Percentiles rank a stretch among this genome's conserved stretches.
Conservation (phyloP, 2,113 vertebrate genomes). For the Manacus vitellinus region DNA sequence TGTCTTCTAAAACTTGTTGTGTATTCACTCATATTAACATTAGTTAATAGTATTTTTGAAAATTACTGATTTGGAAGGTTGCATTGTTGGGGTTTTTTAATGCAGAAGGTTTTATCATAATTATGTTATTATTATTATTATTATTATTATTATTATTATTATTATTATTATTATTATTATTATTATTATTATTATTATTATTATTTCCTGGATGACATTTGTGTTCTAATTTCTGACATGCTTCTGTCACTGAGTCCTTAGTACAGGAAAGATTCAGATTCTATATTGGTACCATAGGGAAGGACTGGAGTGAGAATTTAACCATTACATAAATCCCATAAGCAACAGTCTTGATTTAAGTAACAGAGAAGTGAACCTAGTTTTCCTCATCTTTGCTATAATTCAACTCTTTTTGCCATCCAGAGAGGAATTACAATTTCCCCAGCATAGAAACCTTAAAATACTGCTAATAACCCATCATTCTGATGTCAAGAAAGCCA, state of each 20-base stretch:
- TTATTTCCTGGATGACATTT: background rate
- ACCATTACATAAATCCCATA: background rate
- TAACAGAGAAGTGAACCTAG: background rate
- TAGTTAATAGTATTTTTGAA: background rate
- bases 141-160: background rate
- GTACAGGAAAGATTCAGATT: background rate
- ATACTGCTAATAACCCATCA: slow-evolving; percentile 17
- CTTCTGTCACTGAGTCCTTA: background rate
- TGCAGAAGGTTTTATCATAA: background rate
- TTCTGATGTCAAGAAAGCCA: slow-evolving; percentile 12
- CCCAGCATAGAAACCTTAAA: background rate
- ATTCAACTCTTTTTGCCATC: background rate
- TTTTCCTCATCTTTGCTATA: background rate
- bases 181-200: background rate
- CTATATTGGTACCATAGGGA: background rate
- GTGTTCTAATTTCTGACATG: background rate
- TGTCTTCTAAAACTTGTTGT: background rate
- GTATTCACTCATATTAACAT: background rate
- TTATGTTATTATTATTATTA: background rate
- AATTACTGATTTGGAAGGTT: background rate
- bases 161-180: background rate
- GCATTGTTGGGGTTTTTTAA: too few relatives aligned
- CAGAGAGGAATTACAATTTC: background rate
- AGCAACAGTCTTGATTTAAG: background rate
- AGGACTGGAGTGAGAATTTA: background rate